phyloP scores from a whole-genome alignment of 2,797 vertebrate species.

The Caiman crocodilus region DNA sequence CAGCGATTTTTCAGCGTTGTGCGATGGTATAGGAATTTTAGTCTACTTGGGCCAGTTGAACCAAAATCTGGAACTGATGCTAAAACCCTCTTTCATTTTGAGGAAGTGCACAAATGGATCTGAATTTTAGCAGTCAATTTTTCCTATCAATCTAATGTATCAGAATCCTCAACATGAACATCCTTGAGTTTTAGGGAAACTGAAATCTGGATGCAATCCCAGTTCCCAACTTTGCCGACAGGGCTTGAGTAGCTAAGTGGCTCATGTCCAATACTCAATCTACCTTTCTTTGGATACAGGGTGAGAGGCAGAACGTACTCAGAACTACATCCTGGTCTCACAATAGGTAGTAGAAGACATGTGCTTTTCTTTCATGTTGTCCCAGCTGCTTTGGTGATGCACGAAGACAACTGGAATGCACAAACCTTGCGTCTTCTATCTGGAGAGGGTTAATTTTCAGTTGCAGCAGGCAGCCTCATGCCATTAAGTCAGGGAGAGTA shows the following conservation, averaged over 20 bases:
- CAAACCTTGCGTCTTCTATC: constrained; percentile 51
- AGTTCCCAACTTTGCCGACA: neutral
- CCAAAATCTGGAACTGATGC: neutral
- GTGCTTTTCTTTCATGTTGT: neutral
- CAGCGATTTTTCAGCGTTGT: neutral
- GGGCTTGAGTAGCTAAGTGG: neutral
- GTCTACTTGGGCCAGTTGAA: fast-evolving
- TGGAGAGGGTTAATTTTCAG: constrained; percentile 86
- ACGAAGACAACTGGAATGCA: neutral
- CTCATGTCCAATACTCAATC: fast-evolving
- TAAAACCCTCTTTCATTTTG: neutral
- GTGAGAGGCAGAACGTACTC: neutral
- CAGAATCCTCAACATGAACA: neutral
- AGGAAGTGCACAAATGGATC: neutral
- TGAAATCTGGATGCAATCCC: neutral
- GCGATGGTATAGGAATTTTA: neutral
- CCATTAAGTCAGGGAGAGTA: constrained; percentile 98
- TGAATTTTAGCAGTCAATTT: neutral
- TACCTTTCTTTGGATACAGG: neutral
- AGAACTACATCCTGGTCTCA: fast-evolving
- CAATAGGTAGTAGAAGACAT: neutral
- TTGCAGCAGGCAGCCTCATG: constrained; percentile 91
- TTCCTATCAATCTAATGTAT: neutral
- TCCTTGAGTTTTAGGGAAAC: neutral
- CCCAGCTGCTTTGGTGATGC: neutral